These are phyloP conservation scores for Capra hircus DNA, from an alignment of 2,113 vertebrate genomes.

Conservation along the genomic window DNA sequence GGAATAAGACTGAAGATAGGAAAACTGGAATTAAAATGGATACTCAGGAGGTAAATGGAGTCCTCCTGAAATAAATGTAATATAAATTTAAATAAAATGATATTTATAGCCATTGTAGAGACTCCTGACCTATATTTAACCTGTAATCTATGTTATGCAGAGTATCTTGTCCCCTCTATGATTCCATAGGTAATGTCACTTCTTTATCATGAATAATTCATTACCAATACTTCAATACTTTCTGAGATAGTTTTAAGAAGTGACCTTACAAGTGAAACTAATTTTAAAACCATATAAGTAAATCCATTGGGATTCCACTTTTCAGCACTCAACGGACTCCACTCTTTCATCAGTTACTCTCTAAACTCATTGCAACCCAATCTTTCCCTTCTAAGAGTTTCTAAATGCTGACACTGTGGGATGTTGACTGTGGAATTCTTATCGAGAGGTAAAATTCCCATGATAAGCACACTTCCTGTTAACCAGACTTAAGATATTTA, in stretches of 20 bases:
- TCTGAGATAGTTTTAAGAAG: not conserved
- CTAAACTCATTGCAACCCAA: not conserved
- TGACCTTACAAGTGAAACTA: not conserved
- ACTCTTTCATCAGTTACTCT: not conserved
- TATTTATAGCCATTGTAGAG: not conserved
- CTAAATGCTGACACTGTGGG: not conserved
- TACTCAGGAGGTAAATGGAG: not conserved
- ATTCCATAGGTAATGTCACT: not conserved
- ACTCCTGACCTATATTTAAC: not conserved
- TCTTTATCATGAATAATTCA: not conserved
- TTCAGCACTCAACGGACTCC: not conserved
- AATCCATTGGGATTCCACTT: not conserved
- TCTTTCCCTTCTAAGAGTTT: not conserved
- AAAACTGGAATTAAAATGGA: not conserved
- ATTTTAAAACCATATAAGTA: not conserved
- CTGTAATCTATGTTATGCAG: not conserved
- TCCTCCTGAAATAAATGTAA: not conserved
- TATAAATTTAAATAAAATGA: not conserved
- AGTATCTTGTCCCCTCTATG: not conserved
- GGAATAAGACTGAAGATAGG: not conserved
- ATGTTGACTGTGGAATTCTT: not conserved
- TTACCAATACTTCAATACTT: not conserved
- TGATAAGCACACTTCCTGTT: not conserved
- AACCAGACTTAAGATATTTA: not conserved
- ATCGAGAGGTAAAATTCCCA: not conserved